Base-by-base conservation (phyloP, 53 echinoderm and acorn worm species). In the Mesocentrotus franciscanus region DNA sequence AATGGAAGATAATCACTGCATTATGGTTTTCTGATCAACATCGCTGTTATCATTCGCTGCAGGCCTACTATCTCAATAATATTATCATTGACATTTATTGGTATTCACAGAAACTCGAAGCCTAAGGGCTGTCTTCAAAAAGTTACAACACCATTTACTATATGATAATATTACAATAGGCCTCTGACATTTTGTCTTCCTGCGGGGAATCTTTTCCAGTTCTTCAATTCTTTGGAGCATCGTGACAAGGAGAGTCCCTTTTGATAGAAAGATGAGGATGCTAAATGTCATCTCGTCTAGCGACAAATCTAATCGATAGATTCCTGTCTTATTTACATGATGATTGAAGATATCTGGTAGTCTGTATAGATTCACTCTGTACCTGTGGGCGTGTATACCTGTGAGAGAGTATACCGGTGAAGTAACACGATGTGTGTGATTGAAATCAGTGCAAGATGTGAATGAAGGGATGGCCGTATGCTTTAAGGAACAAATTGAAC, bases 261-360 rank as follows among this genome's bases (percentile, higher is more conserved):
- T 39, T 79, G 39, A 79, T 79, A 36, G 79, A 79, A 18, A 79
- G 79, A 79, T 39, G 79, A 32, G 79, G 11, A 85, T 58, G 58
- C 17, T 58, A 85, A 85, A 85, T 85, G 85, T 58, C 85, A 85
- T 56, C 58, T 85, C 85, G 58, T 57, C 30, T 85, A 85, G 85
- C 85, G 9, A 85, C 85, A 85, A 85, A 85, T 85, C 85, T 27
- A 27, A 85, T 85, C 85, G 85, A 85, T 85, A 85, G 56, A 85
- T 58, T 85, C 5, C 58, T 58, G 85, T 58, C 57, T 58, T 85
- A 85, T 58, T 85, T 56, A 57, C 85, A 85, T 85, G 85, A 57
- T 58, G n/a, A 85, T 85, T 85, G 85, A 26, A 79, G 79, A 17
- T 79, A 79, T 79, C 16, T 79, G 39, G 33, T 11, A 79, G 12